Base-by-base conservation (phyloP, 2,888 invertebrate species). In the Oligia fasciuncula region DNA sequence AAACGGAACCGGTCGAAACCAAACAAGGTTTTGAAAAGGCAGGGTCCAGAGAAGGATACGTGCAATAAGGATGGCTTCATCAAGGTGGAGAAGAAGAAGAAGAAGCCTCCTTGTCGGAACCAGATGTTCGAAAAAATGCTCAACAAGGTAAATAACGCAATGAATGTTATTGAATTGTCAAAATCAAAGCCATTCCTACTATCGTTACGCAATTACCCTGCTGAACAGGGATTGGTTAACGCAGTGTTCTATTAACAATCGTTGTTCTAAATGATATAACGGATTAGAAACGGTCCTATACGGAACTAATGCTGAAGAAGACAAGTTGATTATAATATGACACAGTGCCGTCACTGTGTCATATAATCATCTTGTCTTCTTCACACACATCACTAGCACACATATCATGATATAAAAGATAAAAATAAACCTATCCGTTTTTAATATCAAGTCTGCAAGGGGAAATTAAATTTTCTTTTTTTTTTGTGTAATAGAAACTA, bases 401-500 rank as follows among this genome's bases (percentile, higher is more conserved):
- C 63, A 17, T n/a, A 71, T 63, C 62, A 35, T 57, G 57, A 51
- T 46, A 46, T 46, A 9, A 35, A 66, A 57, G 14, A 62, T 51
- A 72, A 74, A 73, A 73, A 75, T 54, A 67, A 73, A 76, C 46
- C 35, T 23, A 67, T 76, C 35, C 40, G 17, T 73, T 81, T 84
- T 72, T 72, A 84, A 74, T 79, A 84, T 74, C 40, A 68, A 65
- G 40, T 71, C 67, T 68, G n/a, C 49, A 5, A 77, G 51, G 35
- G 70, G 78, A 81, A 81, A 84, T 73, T 75, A 75, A 70, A 75
- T 67, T 70, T 75, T 14, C 60, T 66, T 70, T 76, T 49, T 79
- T 84, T 81, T 83, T 76, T 0, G 14, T 62, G 29, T 68, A 65
- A 63, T 76, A 13, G 43, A 62, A 84, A 57, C 81, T 84, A 81